Conservation (phyloP, 2,113 vertebrate species). For the Panthera leo region DNA sequence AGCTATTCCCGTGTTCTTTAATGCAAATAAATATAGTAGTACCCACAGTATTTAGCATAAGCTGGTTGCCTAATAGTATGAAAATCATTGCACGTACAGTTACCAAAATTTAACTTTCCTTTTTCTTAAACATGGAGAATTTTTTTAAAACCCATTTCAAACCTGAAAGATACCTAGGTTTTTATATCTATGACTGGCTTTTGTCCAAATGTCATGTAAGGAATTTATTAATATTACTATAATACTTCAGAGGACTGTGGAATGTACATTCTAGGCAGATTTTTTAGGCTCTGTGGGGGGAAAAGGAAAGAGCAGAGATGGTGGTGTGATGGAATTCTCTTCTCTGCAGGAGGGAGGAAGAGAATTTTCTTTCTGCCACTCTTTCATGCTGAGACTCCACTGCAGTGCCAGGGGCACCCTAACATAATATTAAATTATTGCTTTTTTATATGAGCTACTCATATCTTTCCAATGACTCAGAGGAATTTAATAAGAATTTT, state of each 20-base stretch:
- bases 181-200: conserved; percentile 54
- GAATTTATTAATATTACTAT: conserved; percentile 83
- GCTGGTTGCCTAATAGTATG: not conserved
- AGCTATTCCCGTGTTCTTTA: not conserved
- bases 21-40: not conserved
- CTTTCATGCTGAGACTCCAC: conserved; percentile 50
- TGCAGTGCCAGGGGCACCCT: conserved; percentile 28
- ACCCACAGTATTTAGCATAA: not conserved
- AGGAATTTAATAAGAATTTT: conserved; percentile 27
- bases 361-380: conserved; percentile 68
- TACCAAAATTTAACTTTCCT: not conserved
- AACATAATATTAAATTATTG: conserved; percentile 46
- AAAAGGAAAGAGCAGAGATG: conserved; percentile 63
- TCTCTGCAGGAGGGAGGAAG: conserved; percentile 68
- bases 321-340: conserved; percentile 62
- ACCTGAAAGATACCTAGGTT: conserved; percentile 51
- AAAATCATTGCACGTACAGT: not conserved
- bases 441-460: not conserved
- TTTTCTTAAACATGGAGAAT: not conserved
- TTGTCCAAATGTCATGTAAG: conserved; percentile 67
- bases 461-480: not conserved
- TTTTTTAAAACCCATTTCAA: conserved; percentile 1
- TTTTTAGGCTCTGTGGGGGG: conserved; percentile 63
- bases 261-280: conserved; percentile 69
- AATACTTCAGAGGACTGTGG: conserved; percentile 79